These are phyloP conservation scores for Eptatretus atami DNA, from an alignment of 2,797 vertebrate species.

Conservation along the genomic window DNA sequence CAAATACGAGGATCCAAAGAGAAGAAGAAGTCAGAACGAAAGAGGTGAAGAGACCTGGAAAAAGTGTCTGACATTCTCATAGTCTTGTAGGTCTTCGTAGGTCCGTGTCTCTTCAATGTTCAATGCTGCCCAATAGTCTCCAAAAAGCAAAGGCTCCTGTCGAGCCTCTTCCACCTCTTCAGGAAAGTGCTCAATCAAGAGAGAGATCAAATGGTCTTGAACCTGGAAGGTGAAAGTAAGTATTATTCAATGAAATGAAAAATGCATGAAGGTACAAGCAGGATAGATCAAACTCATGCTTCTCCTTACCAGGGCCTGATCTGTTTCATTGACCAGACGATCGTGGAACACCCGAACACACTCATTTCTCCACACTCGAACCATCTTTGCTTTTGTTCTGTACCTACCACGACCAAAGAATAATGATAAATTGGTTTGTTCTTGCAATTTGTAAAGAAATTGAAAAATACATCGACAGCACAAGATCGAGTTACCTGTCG, in stretches of 20 bases:
- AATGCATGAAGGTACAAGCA: too few relatives aligned
- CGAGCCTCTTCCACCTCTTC: constrained; percentile 26
- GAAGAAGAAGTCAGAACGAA: too few relatives aligned
- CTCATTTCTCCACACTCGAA: constrained; percentile 82
- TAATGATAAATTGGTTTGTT: background rate
- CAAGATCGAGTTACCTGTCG: constrained; percentile 25
- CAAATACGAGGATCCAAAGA: too few relatives aligned
- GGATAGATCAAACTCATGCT: too few relatives aligned
- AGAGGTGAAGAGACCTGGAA: constrained; percentile 32
- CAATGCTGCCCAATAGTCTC: constrained; percentile 53
- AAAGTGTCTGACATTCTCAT: constrained; percentile 45
- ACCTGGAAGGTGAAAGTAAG: constrained; percentile 20
- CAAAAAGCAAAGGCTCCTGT: constrained; percentile 62
- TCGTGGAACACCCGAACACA: constrained; percentile 76
- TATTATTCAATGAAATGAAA: background rate
- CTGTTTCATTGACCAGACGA: constrained; percentile 42
- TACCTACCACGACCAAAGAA: constrained; percentile 20
- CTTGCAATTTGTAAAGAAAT: constrained; percentile 1
- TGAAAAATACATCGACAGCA: background rate
- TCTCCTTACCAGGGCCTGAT: constrained; percentile 40
- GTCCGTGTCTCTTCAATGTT: constrained; percentile 30
- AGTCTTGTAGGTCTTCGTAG: constrained; percentile 75
- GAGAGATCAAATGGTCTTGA: constrained; percentile 25
- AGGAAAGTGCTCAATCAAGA: constrained; percentile 30
- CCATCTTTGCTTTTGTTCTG: constrained; percentile 38